These are phyloP conservation scores for Remorina albescens DNA, from an alignment of 2,797 vertebrate species.

Conservation along the genomic window DNA sequence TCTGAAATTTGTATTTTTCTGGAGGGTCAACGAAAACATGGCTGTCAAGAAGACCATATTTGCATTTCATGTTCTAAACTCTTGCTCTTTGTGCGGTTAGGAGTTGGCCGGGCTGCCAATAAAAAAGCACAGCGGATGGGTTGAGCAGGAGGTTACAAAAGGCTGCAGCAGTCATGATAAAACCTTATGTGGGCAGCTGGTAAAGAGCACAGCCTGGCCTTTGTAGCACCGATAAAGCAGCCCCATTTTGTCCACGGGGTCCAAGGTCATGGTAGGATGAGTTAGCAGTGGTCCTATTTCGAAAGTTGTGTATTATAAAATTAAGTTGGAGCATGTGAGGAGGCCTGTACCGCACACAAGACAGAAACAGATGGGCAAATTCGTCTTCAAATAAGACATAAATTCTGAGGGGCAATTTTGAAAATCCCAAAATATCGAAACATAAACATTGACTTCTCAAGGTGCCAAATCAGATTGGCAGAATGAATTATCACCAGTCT, in stretches of 20 bases:
- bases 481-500: conserved; percentile 4
- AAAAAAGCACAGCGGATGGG: conserved; percentile 55
- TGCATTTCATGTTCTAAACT: conserved; percentile 44
- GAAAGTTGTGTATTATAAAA: conserved; percentile 34
- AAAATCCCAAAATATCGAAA: neutral
- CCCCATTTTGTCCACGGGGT: conserved; percentile 27
- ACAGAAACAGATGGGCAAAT: conserved; percentile 27
- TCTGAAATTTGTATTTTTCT: conserved; percentile 69
- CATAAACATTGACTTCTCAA: conserved; percentile 5
- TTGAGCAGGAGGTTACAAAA: conserved; percentile 56
- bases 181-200: conserved; percentile 52
- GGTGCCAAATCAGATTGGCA: conserved; percentile 9
- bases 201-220: conserved; percentile 32
- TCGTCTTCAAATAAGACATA: conserved; percentile 8
- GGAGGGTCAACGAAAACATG: conserved; percentile 60
- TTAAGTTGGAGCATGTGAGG: neutral
- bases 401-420: neutral
- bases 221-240: conserved; percentile 39
- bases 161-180: conserved; percentile 52
- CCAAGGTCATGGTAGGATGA: conserved; percentile 36
- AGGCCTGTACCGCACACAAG: conserved; percentile 6
- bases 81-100: conserved; percentile 64
- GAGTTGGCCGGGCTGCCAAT: conserved; percentile 46
- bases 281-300: conserved; percentile 13
- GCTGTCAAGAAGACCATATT: conserved; percentile 54